Base-by-base conservation (phyloP, 2,113 vertebrate genomes). In the Triplophysa rosa region DNA sequence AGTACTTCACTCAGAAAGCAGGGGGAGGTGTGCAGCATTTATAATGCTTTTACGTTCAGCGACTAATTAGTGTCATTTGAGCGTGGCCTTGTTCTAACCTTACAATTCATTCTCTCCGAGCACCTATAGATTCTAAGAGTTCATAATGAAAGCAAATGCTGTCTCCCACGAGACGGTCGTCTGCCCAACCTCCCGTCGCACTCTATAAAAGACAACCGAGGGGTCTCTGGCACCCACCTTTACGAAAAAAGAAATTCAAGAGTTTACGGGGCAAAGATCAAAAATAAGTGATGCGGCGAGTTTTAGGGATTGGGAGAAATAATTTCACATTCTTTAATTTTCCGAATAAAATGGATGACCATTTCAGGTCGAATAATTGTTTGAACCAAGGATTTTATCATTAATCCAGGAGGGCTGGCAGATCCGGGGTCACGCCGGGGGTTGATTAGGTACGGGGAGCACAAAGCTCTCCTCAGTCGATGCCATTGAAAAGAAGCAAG, bases 361-460 rank as follows among this genome's bases (percentile, higher is more conserved):
- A 96, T 97, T 96, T 95, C 94, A 94, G 95, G 96, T 95, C 95
- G 96, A 98, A 98, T 98, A 97, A 98, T 98, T 98, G 95, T 98
- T 98, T 98, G 96, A 98, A 97, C 95, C 94, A 94, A 97, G 95
- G 95, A 97, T 98, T 98, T 97, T 98, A 97, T 98, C 96, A 98
- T 98, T 98, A 98, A 98, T 98, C 95, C 96, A 90, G 92, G 93
- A 97, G 95, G 94, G 95, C 95, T 95, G 95, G 93, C 90, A 93
- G 96, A 98, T 96, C 95, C 92, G 92, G 96, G 98, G 98, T 99
- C 98, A 98, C 94, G 91, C 93, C 90, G 90, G 95, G 95, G 96
- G 96, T 98, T 99, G 98, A 99, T 99, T 98, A 99, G 95, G 96
- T 98, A 98, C 96, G 96, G 98, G 95, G 94, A 94, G 93, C 95